phyloP scores from a whole-genome alignment of 1,140 invertebrate species.

The Drosophila pandora region DNA sequence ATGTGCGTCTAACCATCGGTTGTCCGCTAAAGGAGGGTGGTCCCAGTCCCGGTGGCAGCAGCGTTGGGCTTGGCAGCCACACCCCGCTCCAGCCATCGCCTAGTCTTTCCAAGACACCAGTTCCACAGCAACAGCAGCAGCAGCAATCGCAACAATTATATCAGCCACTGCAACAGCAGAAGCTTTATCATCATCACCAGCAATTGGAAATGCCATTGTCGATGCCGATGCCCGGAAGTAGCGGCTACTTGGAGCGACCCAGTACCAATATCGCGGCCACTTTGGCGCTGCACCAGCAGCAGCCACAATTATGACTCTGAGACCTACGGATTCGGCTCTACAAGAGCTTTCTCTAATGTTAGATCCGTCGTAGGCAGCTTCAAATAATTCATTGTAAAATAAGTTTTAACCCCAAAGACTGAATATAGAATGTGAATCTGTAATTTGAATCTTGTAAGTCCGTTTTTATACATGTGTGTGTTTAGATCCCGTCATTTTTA shows the following conservation, averaged over 20 bases:
- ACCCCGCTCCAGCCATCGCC: conserved; percentile 61
- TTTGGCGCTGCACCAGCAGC: conserved; percentile 69
- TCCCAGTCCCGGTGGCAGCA: conserved; percentile 65
- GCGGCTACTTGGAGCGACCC: conserved; percentile 54
- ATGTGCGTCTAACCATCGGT: conserved; percentile 95
- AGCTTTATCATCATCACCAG: conserved; percentile 40
- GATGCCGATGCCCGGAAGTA: conserved; percentile 48
- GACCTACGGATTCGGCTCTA: conserved; percentile 81
- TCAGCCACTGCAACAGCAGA: conserved; percentile 46
- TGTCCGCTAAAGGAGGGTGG: conserved; percentile 87
- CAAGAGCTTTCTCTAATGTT: conserved; percentile 80
- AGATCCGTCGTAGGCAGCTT: conserved; percentile 6
- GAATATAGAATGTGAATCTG: conserved; percentile 64
- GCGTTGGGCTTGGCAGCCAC: conserved; percentile 56
- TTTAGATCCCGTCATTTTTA: conserved; percentile 2
- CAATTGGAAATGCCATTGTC: conserved; percentile 65
- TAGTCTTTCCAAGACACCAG: conserved; percentile 47
- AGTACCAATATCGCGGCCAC: conserved; percentile 68
- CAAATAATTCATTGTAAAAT: neutral
- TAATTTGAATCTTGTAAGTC: conserved; percentile 27
- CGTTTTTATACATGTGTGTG: conserved; percentile 29
- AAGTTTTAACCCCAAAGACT: conserved; percentile 70
- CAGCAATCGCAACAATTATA: conserved; percentile 38
- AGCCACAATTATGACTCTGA: conserved; percentile 83
- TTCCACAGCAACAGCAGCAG: conserved; percentile 38